phyloP scores from a whole-genome alignment of 2,113 vertebrate genomes.

The Pluvianellus socialis region DNA sequence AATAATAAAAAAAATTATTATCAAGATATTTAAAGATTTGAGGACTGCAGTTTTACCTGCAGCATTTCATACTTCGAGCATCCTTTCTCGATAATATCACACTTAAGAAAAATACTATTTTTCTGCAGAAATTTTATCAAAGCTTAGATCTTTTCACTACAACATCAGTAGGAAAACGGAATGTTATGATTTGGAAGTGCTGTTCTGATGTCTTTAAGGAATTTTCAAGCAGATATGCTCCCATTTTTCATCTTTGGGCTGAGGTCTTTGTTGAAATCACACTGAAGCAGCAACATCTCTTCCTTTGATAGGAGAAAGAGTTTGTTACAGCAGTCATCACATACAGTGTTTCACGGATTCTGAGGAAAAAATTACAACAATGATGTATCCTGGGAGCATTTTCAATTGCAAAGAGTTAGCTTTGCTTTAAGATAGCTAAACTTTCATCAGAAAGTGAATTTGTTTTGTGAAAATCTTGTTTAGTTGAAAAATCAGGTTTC shows the following conservation, averaged over 20 bases:
- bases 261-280: background rate
- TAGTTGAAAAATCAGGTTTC: background rate
- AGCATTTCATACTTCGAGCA: background rate
- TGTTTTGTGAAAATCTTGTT: background rate
- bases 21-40: background rate
- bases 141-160: background rate
- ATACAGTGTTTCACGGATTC: background rate
- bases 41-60: background rate
- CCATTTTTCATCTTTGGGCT: background rate
- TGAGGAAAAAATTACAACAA: background rate
- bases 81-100: background rate
- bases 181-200: background rate
- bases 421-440: background rate
- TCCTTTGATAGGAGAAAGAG: background rate
- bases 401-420: background rate
- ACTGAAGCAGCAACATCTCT: background rate
- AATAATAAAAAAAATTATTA: background rate
- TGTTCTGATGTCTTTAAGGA: background rate
- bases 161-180: background rate
- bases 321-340: background rate
- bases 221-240: background rate
- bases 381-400: background rate
- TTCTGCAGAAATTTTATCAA: background rate
- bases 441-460: background rate
- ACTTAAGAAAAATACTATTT: background rate